These are phyloP conservation scores for Porites rus DNA, from an alignment of 92 coral and sea anemone species.

Conservation along the genomic window DNA sequence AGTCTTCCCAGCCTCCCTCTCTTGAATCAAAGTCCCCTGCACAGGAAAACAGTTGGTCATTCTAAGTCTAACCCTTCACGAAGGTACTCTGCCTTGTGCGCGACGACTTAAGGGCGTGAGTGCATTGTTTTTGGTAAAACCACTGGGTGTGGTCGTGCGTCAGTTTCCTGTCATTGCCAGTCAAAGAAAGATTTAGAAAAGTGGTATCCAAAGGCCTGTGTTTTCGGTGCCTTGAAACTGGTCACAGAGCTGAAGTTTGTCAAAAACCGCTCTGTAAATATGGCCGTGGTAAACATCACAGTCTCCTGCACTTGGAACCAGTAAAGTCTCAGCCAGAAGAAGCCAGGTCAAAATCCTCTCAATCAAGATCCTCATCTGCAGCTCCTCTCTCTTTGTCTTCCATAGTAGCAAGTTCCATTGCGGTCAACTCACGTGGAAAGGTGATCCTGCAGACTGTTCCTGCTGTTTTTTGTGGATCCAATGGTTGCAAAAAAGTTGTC, in stretches of 20 bases:
- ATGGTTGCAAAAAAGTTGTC: constrained; percentile 33
- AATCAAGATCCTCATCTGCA: not conserved
- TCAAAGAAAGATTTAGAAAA: not conserved
- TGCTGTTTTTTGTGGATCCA: constrained; percentile 30
- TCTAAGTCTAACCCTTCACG: not conserved
- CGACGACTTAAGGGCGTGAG: not conserved
- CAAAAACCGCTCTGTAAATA: not conserved
- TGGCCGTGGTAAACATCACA: constrained; percentile 1
- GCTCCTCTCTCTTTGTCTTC: not conserved
- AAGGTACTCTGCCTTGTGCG: not conserved
- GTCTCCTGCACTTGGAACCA: constrained; percentile 1
- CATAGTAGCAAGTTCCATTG: not conserved
- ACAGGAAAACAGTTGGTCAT: not conserved
- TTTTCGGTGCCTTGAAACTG: not conserved
- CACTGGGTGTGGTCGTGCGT: constrained; percentile 25
- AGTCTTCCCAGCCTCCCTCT: constrained; percentile 1
- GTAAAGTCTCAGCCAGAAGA: not conserved
- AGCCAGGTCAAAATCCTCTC: not conserved
- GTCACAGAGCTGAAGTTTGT: not conserved
- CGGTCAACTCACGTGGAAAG: not conserved
- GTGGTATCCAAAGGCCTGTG: not conserved
- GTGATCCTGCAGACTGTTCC: constrained; percentile 48
- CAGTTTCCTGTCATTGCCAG: constrained; percentile 12
- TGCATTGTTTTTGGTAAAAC: not conserved
- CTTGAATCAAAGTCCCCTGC: not conserved